Base-by-base conservation (phyloP, 2,888 invertebrate genomes). In the Cremastinae sp. region DNA sequence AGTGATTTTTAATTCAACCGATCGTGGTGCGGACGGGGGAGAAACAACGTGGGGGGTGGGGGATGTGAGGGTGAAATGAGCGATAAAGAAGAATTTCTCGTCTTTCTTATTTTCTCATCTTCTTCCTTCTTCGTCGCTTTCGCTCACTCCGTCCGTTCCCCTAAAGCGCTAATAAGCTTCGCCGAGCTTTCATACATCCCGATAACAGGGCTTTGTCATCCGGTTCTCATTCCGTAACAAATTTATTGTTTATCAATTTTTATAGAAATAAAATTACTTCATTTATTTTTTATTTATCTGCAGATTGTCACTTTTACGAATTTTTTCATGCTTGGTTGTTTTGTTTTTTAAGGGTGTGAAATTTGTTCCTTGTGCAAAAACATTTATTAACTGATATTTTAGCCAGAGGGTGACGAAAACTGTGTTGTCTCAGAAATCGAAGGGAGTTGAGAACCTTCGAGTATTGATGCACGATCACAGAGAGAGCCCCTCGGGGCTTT, bases 401-500 rank as follows among this genome's bases (percentile, higher is more conserved):
- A 14, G 10, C 8, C 4, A 7, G 10, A 8, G 36, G n/a, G n/a
- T 10, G 18, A 34, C 2, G 8, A 36, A 38, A 62, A 8, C 20
- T 36, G 12, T n/a, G 8, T 0, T 7, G 9, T 14, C 16, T 51
- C 14, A 38, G 58, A 18, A n/a, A 64, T 7, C 10, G 22, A 58
- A 20, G 22, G 36, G 36, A 62, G 61, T 84, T 86, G 87, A 87
- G 88, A 86, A 84, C 85, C 86, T 80, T 83, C 83, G 82, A 81
- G 85, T 89, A 89, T 89, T 88, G 89, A 88, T 88, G 88, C 86
- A 83, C 86, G 88, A 89, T 89, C 87, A 28, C 28, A 84, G 85
- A 83, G 85, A 83, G 86, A 86, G 83, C 85, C 87, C 86, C 85
- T 22, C 81, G 81, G 84, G 86, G 88, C 86, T 88, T 88, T 89